These are phyloP conservation scores for Gouania willdenowi DNA, from an alignment of 2,797 vertebrate species.

Conservation along the genomic window DNA sequence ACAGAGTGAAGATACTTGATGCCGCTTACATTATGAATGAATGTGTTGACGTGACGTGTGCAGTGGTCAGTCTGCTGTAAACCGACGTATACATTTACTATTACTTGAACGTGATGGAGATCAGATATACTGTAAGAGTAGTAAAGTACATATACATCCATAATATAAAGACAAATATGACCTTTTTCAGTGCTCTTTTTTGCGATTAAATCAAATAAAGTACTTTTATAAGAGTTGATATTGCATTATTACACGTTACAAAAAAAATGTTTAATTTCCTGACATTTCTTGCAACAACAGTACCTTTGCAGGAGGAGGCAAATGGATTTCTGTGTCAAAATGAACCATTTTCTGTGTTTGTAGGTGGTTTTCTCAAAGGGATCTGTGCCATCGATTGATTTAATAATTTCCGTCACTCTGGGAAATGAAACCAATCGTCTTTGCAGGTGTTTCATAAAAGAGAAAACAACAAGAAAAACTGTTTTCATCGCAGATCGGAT, in stretches of 20 bases:
- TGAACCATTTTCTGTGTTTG: too few species aligned
- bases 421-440: background rate
- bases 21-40: slow-evolving; percentile 59
- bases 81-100: slow-evolving; percentile 57
- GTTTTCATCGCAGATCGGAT: background rate
- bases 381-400: background rate
- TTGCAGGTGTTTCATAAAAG: background rate
- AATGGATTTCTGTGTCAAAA: too few species aligned
- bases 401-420: background rate
- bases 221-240: slow-evolving; percentile 42
- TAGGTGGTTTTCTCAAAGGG: too few species aligned
- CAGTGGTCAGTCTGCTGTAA: slow-evolving; percentile 47
- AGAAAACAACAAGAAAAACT: background rate
- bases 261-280: background rate
- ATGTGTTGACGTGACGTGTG: slow-evolving; percentile 52
- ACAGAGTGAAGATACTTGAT: slow-evolving; percentile 4
- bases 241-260: slow-evolving; percentile 33
- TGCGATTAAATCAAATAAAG: slow-evolving; percentile 62
- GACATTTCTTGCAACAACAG: too few species aligned
- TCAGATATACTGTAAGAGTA: slow-evolving; percentile 16
- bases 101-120: slow-evolving; percentile 49
- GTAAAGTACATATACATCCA: background rate
- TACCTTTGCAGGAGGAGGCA: background rate
- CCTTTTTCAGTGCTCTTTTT: slow-evolving; percentile 46
- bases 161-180: slow-evolving; percentile 16